phyloP scores from a whole-genome alignment of 2,113 vertebrate genomes.

The Cepphus grylle region DNA sequence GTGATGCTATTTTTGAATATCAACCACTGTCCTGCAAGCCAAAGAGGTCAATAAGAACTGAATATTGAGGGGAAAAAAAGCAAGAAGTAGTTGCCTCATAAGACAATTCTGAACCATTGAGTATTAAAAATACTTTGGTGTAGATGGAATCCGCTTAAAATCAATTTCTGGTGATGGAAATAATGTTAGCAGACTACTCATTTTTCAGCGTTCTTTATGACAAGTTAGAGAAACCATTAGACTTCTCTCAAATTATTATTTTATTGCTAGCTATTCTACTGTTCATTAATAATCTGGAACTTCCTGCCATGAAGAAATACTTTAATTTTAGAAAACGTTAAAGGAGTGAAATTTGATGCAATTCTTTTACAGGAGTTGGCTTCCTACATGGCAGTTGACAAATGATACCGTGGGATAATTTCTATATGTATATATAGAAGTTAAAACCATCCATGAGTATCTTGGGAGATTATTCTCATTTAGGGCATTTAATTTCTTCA shows the following conservation, averaged over 20 bases:
- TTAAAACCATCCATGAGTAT: background rate
- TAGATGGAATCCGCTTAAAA: background rate
- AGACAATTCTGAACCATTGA: background rate
- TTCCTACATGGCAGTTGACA: constrained; percentile 9
- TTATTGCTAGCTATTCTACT: constrained; percentile 34
- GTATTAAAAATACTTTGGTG: background rate
- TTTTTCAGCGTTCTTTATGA: background rate
- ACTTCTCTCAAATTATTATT: constrained; percentile 28
- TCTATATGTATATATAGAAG: background rate
- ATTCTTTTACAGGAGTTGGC: background rate
- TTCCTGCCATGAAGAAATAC: background rate
- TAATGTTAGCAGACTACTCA: background rate
- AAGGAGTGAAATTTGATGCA: constrained; percentile 21
- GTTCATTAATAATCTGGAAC: constrained; percentile 51
- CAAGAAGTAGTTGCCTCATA: background rate
- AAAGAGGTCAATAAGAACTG: background rate
- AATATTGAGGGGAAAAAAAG: background rate
- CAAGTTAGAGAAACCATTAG: constrained; percentile 24
- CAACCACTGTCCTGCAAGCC: background rate
- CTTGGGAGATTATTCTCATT: background rate
- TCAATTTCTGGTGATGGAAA: background rate
- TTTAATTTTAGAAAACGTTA: constrained; percentile 48
- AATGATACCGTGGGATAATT: background rate
- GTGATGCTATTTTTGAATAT: background rate
- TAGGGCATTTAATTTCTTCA: constrained; percentile 8